Percentiles rank a stretch among this genome's conserved stretches.
These are phyloP conservation scores for Oscheius sp. DNA, from an alignment of 2,888 invertebrate species.

Conservation along the genomic window DNA sequence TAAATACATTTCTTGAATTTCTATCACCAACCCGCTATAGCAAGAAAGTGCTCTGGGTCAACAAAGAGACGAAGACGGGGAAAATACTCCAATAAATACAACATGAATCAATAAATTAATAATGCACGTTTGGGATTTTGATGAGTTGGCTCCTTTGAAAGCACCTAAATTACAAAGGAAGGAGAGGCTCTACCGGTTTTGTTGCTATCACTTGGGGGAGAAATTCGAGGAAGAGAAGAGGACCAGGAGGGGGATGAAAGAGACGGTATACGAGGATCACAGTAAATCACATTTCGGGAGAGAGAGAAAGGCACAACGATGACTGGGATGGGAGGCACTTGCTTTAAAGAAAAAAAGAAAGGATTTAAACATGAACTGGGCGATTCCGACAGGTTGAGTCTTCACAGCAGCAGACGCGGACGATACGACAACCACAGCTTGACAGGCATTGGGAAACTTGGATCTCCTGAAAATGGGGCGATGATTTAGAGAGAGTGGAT, in stretches of 20 bases:
- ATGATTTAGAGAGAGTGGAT: not conserved
- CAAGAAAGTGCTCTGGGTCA: conserved; percentile 41
- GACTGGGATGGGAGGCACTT: not conserved
- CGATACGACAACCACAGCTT: conserved; percentile 63
- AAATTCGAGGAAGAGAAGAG: not conserved
- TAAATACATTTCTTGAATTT: not conserved
- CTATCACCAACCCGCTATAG: conserved; percentile 42
- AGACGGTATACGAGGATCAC: conserved; percentile 4
- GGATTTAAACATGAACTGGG: conserved; percentile 42
- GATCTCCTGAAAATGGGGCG: conserved; percentile 46
- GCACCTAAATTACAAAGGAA: conserved; percentile 32
- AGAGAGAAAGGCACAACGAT: conserved; percentile 4
- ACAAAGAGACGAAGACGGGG: not conserved
- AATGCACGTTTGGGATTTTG: conserved; percentile 20
- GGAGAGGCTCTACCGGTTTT: conserved; percentile 37
- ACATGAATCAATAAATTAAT: conserved; percentile 26
- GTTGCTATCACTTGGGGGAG: conserved; percentile 37
- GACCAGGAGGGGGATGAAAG: conserved; percentile 26
- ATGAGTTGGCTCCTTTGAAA: conserved; percentile 34
- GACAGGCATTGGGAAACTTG: conserved; percentile 54
- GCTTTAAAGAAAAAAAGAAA: not conserved
- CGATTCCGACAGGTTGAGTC: conserved; percentile 51
- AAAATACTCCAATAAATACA: conserved; percentile 33
- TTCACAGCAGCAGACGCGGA: conserved; percentile 68
- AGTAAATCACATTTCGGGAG: conserved; percentile 15